These are phyloP conservation scores for Kradibia gibbosae DNA, from an alignment of 1,140 invertebrate genomes.

Conservation along the genomic window DNA sequence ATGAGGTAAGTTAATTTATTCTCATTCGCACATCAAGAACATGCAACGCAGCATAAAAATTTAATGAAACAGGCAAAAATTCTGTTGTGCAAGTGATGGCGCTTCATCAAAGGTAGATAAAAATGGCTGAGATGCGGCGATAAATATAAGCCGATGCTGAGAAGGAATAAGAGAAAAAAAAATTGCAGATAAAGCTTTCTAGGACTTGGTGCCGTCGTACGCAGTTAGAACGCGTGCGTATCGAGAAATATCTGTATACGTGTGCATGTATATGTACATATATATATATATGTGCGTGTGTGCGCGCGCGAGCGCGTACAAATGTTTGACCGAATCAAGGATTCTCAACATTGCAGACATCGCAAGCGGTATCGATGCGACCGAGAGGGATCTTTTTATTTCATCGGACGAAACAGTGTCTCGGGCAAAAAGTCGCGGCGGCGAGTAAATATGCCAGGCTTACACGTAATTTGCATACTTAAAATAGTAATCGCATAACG, in stretches of 20 bases:
- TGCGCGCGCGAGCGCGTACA: too few species aligned
- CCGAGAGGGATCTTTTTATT: constrained; percentile 6
- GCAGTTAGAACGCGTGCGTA: background rate
- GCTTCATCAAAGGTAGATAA: background rate
- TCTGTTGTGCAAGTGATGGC: background rate
- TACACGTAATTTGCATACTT: constrained; percentile 10
- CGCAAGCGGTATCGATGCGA: background rate
- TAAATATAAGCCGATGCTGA: background rate
- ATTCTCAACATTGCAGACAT: background rate
- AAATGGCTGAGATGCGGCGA: background rate
- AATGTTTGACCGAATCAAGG: constrained; percentile 8
- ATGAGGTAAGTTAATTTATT: background rate
- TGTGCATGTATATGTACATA: too few species aligned
- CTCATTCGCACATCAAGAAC: background rate
- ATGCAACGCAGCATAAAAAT: background rate
- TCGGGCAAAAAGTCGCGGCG: constrained; percentile 20
- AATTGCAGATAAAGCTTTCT: constrained; percentile 15
- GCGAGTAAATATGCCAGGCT: background rate
- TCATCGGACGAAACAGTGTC: background rate
- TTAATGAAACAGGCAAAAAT: background rate
- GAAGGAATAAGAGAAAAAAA: background rate
- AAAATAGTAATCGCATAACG: constrained; percentile 25
- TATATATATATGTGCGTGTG: too few species aligned
- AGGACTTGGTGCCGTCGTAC: background rate
- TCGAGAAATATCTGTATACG: background rate